Conservation (phyloP, 2,797 vertebrate genomes). For the Lemur catta region DNA sequence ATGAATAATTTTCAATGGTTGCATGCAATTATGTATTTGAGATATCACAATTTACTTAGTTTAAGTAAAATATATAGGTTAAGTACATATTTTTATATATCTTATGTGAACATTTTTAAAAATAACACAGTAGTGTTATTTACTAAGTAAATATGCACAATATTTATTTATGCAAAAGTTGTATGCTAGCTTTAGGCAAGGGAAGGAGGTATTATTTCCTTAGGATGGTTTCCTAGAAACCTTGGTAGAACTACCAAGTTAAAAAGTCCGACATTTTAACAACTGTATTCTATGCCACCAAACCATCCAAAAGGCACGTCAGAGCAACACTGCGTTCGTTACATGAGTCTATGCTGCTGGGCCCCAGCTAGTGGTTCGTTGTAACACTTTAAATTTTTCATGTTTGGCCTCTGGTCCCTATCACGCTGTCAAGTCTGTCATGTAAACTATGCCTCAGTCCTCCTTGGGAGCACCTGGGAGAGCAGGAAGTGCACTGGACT, state of each 20-base stretch:
- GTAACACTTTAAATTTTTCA: not conserved
- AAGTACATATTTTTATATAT: too few relatives aligned
- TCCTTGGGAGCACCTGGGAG: not conserved
- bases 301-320: not conserved
- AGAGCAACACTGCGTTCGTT: rapidly evolving
- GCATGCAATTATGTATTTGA: not conserved
- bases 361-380: rapidly evolving
- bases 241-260: not conserved
- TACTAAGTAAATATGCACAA: not conserved
- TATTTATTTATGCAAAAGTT: not conserved
- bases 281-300: not conserved
- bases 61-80: too few relatives aligned
- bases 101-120: not conserved
- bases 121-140: not conserved
- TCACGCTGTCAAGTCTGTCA: not conserved
- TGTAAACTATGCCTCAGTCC: not conserved
- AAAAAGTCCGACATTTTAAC: not conserved
- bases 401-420: not conserved
- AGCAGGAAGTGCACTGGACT: not conserved
- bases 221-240: not conserved
- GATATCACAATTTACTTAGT: not conserved
- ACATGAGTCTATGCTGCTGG: too few relatives aligned
- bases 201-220: not conserved
- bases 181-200: not conserved
- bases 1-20: not conserved